Evolutionary conservation across 2,888 invertebrate species (phyloP).

Genomic region (Nebria salina): DNA sequence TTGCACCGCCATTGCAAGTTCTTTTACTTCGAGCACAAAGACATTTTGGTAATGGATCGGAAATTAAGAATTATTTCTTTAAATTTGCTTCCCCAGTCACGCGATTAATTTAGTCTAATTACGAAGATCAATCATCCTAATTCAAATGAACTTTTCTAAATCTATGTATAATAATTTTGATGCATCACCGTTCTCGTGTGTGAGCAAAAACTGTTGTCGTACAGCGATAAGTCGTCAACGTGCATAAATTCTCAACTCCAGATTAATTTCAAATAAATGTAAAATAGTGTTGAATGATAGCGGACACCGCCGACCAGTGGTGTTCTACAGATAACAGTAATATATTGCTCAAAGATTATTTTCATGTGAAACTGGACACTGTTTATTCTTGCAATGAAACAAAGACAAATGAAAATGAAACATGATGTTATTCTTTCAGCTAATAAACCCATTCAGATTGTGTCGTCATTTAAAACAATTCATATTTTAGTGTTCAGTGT

Average conservation of each 20-base stretch:
- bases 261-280: conserved; percentile 47
- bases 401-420: no score
- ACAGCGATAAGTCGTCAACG: conserved; percentile 28
- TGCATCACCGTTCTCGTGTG: neutral
- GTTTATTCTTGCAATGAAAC: no score
- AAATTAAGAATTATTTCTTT: conserved; percentile 47
- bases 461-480: no score
- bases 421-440: no score
- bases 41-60: conserved; percentile 43
- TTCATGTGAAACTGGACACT: no score
- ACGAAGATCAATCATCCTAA: neutral
- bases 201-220: neutral
- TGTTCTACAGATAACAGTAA: conserved; percentile 44
- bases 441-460: no score
- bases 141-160: no score
- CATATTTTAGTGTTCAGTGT: no score
- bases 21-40: conserved; percentile 19
- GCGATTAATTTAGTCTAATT: conserved; percentile 20
- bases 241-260: conserved; percentile 35
- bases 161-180: no score
- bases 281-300: conserved; percentile 47
- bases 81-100: conserved; percentile 26
- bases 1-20: conserved; percentile 22
- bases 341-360: conserved; percentile 41
- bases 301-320: conserved; percentile 42